Evolutionary conservation across 2,888 invertebrate genomes (phyloP).

Genomic region (Eledona agricola): DNA sequence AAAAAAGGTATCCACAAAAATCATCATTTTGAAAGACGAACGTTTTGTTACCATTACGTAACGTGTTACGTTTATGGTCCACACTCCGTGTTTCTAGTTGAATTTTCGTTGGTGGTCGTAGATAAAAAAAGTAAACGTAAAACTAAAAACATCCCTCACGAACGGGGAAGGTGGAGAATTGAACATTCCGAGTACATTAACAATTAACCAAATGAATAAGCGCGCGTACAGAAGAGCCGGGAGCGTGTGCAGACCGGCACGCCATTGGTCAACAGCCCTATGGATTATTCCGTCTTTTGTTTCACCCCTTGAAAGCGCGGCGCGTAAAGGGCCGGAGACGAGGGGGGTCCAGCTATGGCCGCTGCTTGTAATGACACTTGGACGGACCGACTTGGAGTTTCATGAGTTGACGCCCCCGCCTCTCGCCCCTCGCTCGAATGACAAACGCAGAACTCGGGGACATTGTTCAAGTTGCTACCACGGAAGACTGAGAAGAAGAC

Average conservation of each 20-base stretch:
- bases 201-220: slow-evolving; percentile 46
- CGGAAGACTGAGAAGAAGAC: no score
- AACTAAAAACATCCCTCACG: no score
- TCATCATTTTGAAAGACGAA: no score
- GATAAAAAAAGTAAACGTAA: no score
- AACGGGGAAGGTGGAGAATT: slow-evolving; percentile 33
- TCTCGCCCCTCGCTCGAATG: slow-evolving; percentile 33
- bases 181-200: slow-evolving; percentile 40
- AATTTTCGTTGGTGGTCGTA: no score
- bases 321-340: slow-evolving; percentile 43
- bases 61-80: no score
- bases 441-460: slow-evolving; percentile 48
- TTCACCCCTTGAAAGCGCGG: slow-evolving; percentile 55
- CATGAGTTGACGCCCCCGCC: slow-evolving; percentile 46
- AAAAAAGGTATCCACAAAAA: no score
- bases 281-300: slow-evolving; percentile 65
- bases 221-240: slow-evolving; percentile 36
- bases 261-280: slow-evolving; percentile 63
- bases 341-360: slow-evolving; percentile 59
- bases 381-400: slow-evolving; percentile 59
- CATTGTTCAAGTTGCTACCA: slow-evolving; percentile 42
- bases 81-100: no score
- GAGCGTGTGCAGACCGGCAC: slow-evolving; percentile 47
- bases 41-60: no score
- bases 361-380: slow-evolving; percentile 63